Percentiles rank a stretch among this genome's conserved stretches.
These are phyloP conservation scores for Coryphaenoides rupestris DNA, from an alignment of 2,113 vertebrate genomes.

Conservation along the genomic window DNA sequence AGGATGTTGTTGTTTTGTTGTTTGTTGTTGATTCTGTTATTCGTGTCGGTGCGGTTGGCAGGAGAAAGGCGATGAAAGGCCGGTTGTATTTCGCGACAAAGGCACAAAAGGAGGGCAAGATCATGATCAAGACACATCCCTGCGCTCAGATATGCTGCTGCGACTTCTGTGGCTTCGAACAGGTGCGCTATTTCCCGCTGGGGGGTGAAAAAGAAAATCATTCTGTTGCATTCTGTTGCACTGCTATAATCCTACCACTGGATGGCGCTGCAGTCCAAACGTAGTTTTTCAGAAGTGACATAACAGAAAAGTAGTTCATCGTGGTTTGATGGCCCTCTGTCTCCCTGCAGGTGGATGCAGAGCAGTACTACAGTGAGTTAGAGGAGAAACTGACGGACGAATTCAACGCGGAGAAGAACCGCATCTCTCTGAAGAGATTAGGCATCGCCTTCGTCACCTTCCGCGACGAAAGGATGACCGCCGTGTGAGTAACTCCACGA, in stretches of 20 bases:
- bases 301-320: background rate
- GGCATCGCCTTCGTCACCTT: slow-evolving; percentile 93
- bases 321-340: too few species aligned
- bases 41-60: slow-evolving; percentile 50
- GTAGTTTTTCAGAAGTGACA: background rate
- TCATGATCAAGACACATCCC: slow-evolving; percentile 90
- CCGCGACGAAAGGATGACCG: slow-evolving; percentile 87
- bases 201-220: background rate
- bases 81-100: slow-evolving; percentile 89
- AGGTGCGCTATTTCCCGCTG: slow-evolving; percentile 66
- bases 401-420: slow-evolving; percentile 92
- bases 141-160: slow-evolving; percentile 91
- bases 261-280: slow-evolving; percentile 65
- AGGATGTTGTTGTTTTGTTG: slow-evolving; percentile 4
- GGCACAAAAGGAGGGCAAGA: slow-evolving; percentile 86
- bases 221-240: slow-evolving; percentile 34
- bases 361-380: slow-evolving; percentile 93
- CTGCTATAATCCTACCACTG: slow-evolving; percentile 50
- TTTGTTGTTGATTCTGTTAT: slow-evolving; percentile 1
- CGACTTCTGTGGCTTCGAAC: slow-evolving; percentile 85
- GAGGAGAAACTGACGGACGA: slow-evolving; percentile 95
- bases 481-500: slow-evolving; percentile 78
- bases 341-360: slow-evolving; percentile 86
- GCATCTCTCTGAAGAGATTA: slow-evolving; percentile 82
- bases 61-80: slow-evolving; percentile 94